Conservation (phyloP, 2,797 vertebrate genomes). For the Hypotaenidia philippensis region DNA sequence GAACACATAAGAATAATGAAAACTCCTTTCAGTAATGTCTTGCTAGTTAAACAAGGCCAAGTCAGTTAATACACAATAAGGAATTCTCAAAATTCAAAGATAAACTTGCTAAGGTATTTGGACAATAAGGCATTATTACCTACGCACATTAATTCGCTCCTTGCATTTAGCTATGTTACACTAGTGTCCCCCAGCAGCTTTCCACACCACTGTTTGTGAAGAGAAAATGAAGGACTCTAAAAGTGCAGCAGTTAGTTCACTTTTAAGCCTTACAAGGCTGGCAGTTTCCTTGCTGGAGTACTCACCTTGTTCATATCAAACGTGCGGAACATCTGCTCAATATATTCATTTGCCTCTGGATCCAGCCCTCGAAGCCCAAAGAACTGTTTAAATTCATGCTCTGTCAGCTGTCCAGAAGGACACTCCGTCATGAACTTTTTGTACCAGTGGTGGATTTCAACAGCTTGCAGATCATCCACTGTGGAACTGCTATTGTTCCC, state of each 20-base stretch:
- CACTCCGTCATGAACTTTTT: constrained; percentile 96
- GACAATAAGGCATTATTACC: neutral
- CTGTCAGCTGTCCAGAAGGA: constrained; percentile 92
- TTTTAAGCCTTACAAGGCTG: neutral
- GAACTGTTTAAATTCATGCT: constrained; percentile 95
- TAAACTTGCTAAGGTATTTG: neutral
- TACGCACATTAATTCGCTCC: neutral
- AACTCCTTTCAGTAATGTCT: neutral
- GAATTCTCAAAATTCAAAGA: neutral
- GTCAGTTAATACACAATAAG: neutral
- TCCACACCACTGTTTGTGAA: neutral
- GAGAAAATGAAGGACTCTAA: neutral
- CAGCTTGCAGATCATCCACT: constrained; percentile 90
- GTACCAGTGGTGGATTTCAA: constrained; percentile 96
- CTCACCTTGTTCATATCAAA: constrained; percentile 96
- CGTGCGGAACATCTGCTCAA: constrained; percentile 94
- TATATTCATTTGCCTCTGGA: constrained; percentile 89
- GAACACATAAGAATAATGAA: neutral
- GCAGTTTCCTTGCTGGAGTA: neutral
- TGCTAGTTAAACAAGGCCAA: neutral
- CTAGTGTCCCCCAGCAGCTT: neutral
- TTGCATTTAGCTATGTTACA: neutral
- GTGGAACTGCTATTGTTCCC: constrained; percentile 86
- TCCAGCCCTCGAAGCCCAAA: constrained; percentile 90
- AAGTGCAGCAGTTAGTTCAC: neutral